These are phyloP conservation scores for Orthonychiurus folsomi DNA, from an alignment of 2,888 invertebrate genomes.

Conservation along the genomic window DNA sequence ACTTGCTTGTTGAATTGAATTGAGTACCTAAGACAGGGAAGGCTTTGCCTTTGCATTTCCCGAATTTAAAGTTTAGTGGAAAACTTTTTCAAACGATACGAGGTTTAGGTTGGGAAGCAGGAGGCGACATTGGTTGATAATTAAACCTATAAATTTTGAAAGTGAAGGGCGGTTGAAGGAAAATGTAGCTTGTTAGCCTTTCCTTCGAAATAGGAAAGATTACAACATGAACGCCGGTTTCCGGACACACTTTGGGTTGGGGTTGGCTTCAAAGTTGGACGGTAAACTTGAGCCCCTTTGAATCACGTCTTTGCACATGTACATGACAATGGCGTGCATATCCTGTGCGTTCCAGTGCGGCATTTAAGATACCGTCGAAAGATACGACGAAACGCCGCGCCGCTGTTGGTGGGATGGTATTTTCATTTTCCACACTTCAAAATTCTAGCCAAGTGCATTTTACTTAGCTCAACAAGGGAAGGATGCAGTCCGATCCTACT, in stretches of 20 bases:
- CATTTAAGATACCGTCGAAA: background rate
- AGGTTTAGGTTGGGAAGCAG: too few species aligned
- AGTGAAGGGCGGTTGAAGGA: constrained; percentile 19
- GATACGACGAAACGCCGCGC: background rate
- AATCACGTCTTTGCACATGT: background rate
- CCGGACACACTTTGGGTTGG: too few species aligned
- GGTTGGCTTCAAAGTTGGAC: too few species aligned
- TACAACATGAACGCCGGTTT: too few species aligned
- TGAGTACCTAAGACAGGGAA: too few species aligned
- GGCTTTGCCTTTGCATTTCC: too few species aligned
- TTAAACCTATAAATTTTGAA: constrained; percentile 40
- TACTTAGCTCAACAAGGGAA: background rate
- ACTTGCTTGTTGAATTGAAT: too few species aligned
- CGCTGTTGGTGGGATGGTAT: background rate
- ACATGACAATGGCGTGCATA: too few species aligned
- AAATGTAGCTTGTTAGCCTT: constrained; percentile 15
- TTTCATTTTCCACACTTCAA: too few species aligned
- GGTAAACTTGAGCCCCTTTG: background rate
- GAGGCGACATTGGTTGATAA: constrained; percentile 40
- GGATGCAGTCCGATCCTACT: too few species aligned
- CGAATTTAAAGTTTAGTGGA: constrained; percentile 13
- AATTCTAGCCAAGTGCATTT: too few species aligned
- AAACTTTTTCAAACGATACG: constrained; percentile 21
- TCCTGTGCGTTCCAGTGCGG: too few species aligned
- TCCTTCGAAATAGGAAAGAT: constrained; percentile 10